Evolutionary conservation across 1,140 invertebrate genomes (phyloP).

Genomic region (Arion vulgaris): DNA sequence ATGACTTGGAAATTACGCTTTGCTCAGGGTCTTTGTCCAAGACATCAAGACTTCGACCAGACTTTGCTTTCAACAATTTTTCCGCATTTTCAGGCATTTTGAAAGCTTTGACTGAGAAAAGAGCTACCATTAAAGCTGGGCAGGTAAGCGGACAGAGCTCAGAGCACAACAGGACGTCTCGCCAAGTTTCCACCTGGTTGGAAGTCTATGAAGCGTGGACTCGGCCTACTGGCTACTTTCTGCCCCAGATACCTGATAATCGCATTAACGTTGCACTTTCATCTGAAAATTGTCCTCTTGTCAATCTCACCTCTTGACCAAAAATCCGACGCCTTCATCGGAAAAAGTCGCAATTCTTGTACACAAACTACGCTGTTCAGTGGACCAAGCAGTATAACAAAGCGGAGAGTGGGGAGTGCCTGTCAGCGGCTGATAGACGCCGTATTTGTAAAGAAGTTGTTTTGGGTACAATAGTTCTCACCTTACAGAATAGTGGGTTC

Average conservation of each 20-base stretch:
- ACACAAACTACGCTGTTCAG: not conserved
- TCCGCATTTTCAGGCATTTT: slow-evolving; percentile 27
- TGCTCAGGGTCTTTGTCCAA: not conserved
- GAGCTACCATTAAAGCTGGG: slow-evolving; percentile 15
- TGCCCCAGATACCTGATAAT: not conserved
- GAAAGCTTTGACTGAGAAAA: not conserved
- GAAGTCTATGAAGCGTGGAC: not conserved
- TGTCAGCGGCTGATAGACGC: not conserved
- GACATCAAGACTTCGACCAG: not conserved
- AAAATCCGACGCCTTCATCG: not conserved
- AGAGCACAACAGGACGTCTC: slow-evolving; percentile 5
- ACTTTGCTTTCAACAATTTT: slow-evolving; percentile 35
- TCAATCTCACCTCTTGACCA: slow-evolving; percentile 2
- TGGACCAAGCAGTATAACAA: not conserved
- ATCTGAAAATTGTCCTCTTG: not conserved
- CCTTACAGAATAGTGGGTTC: not conserved
- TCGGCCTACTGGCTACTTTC: not conserved
- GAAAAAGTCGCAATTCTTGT: not conserved
- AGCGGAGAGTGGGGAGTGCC: not conserved
- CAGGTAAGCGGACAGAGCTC: not conserved
- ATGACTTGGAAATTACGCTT: not conserved
- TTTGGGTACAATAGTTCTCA: not conserved
- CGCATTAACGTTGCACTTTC: not conserved
- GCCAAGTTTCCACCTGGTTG: slow-evolving; percentile 11
- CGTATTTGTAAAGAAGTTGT: not conserved